Evolutionary conservation across 2,797 vertebrate species (phyloP).

Genomic region (Macroramphosus scolopax): DNA sequence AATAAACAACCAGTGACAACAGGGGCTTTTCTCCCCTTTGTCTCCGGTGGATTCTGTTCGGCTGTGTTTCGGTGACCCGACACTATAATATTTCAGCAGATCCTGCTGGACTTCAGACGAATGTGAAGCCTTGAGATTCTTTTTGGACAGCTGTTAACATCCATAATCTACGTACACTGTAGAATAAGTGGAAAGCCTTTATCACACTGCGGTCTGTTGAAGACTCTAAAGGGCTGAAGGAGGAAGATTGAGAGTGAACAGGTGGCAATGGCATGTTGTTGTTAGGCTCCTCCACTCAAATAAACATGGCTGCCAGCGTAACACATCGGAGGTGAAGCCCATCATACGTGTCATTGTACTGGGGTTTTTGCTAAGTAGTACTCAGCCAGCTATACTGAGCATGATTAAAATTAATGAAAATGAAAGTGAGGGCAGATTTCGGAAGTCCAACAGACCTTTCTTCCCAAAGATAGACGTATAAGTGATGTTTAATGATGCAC

Average conservation of each 20-base stretch:
- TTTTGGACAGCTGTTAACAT: conserved; percentile 24
- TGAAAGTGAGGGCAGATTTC: background rate
- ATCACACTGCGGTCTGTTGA: conserved; percentile 14
- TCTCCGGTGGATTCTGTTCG: conserved; percentile 6
- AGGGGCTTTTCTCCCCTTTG: background rate
- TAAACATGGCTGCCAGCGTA: background rate
- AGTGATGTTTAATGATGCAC: background rate
- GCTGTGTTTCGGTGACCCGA: conserved; percentile 8
- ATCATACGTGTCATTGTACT: background rate
- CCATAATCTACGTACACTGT: background rate
- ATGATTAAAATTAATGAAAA: background rate
- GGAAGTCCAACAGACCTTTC: background rate
- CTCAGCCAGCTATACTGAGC: background rate
- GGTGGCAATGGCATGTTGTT: conserved; percentile 46
- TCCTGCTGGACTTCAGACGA: conserved; percentile 1
- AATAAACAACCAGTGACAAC: conserved; percentile 42
- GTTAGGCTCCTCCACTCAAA: conserved; percentile 23
- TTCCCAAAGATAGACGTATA: background rate
- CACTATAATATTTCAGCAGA: conserved; percentile 12
- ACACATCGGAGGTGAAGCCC: background rate
- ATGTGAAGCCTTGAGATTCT: conserved; percentile 14
- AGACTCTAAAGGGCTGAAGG: conserved; percentile 13
- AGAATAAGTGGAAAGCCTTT: conserved; percentile 23
- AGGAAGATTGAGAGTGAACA: conserved; percentile 51
- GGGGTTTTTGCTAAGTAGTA: background rate